A percentile compares a stretch with the other conserved stretches of the same genome.
Conservation (phyloP, 2,113 vertebrate species). For the Coreoperca whiteheadi region DNA sequence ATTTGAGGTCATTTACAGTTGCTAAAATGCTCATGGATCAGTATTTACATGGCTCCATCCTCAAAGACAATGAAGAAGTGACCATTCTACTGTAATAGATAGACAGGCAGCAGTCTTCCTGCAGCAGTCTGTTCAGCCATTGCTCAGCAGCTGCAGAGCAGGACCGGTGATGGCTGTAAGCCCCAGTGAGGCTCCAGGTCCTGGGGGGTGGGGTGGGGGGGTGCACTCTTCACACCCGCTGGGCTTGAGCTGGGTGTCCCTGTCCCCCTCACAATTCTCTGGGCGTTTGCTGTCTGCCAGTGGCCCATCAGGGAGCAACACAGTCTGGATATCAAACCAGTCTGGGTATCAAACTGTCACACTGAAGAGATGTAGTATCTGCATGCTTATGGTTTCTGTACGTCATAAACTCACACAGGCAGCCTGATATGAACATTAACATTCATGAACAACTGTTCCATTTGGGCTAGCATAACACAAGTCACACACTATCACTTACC, state of each 20-base stretch:
- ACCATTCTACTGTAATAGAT: slow-evolving; percentile 8
- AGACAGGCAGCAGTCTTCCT: slow-evolving; percentile 19
- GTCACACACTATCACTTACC: slow-evolving; percentile 56
- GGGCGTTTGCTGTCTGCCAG: slow-evolving; percentile 64
- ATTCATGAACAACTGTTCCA: slow-evolving; percentile 67
- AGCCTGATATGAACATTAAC: slow-evolving; percentile 65
- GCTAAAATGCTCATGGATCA: background rate
- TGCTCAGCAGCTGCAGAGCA: slow-evolving; percentile 30
- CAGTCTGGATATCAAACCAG: slow-evolving; percentile 51
- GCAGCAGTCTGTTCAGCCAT: slow-evolving; percentile 27
- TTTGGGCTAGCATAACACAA: slow-evolving; percentile 41
- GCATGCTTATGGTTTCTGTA: slow-evolving; percentile 46
- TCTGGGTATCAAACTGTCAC: slow-evolving; percentile 57
- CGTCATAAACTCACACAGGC: slow-evolving; percentile 42
- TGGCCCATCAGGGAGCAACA: slow-evolving; percentile 49
- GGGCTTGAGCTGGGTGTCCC: slow-evolving; percentile 42
- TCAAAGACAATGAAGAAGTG: slow-evolving; percentile 12
- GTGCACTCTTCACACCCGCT: slow-evolving; percentile 40
- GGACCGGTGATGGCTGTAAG: slow-evolving; percentile 38
- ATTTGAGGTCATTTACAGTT: background rate
- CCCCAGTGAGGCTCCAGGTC: slow-evolving; percentile 47
- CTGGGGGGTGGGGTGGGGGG: too few species aligned
- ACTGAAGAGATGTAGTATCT: slow-evolving; percentile 51
- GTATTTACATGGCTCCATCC: slow-evolving; percentile 32
- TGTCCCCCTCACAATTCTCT: slow-evolving; percentile 34